These are phyloP conservation scores for Ypsolopha sequella DNA, from an alignment of 2,888 invertebrate genomes.

Conservation along the genomic window DNA sequence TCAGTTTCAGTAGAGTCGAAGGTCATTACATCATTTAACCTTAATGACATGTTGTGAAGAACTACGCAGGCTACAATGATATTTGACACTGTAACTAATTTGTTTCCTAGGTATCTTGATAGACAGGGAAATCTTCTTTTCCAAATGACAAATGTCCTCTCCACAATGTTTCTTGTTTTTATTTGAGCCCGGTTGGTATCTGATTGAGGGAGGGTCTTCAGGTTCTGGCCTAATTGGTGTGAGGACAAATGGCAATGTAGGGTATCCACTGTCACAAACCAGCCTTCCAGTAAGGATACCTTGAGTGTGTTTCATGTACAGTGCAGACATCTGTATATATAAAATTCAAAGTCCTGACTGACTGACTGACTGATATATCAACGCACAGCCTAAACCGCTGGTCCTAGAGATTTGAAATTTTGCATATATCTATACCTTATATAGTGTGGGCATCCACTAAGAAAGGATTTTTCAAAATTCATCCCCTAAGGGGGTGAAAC, in stretches of 20 bases:
- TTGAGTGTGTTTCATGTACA: conserved; percentile 5
- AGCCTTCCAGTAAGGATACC: conserved; percentile 5
- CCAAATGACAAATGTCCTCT: conserved; percentile 7
- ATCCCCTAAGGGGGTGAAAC: no score
- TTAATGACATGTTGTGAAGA: background rate
- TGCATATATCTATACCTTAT: no score
- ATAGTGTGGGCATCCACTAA: no score
- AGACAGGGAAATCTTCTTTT: conserved; percentile 6
- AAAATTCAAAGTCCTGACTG: no score
- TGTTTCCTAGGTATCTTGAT: conserved; percentile 9
- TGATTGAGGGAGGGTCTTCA: conserved; percentile 2
- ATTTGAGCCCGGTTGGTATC: conserved; percentile 7
- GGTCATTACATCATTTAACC: no score
- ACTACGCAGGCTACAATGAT: conserved; percentile 11
- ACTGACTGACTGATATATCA: no score
- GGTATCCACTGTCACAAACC: conserved; percentile 8
- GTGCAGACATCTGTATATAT: conserved; percentile 8
- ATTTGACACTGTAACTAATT: conserved; percentile 7
- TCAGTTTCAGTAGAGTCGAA: background rate
- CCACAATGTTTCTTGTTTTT: conserved; percentile 7
- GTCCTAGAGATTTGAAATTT: no score
- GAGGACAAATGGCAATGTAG: conserved; percentile 6
- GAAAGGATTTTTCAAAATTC: no score
- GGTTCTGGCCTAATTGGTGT: conserved; percentile 6
- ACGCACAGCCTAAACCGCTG: no score